Evolutionary conservation across 1,140 invertebrate species (phyloP).

Genomic region (Drosophila takahashii): DNA sequence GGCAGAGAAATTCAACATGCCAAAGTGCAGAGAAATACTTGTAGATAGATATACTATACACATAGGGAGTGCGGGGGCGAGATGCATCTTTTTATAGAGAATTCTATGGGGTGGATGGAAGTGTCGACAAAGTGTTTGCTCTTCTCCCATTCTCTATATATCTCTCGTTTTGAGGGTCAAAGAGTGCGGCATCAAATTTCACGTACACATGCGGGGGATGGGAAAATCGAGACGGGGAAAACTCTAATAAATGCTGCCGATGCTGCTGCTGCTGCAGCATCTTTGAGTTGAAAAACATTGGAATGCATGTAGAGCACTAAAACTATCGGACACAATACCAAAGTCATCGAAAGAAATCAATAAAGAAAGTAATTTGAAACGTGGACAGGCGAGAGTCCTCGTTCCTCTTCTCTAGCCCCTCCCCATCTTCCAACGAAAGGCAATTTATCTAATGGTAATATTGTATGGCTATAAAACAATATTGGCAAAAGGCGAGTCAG

Average conservation of each 20-base stretch:
- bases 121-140: conserved; percentile 71
- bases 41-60: conserved; percentile 3
- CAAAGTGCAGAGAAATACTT: conserved; percentile 19
- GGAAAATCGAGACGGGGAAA: conserved; percentile 4
- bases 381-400: conserved; percentile 36
- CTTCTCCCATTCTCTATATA: conserved; percentile 15
- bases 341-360: conserved; percentile 67
- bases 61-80: conserved; percentile 12
- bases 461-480: conserved; percentile 82
- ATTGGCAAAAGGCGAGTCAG: conserved; percentile 75
- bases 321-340: conserved; percentile 50
- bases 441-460: conserved; percentile 83
- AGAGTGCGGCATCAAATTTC: conserved; percentile 57
- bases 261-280: conserved; percentile 5
- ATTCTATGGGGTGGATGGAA: conserved; percentile 33
- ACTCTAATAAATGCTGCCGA: conserved; percentile 26
- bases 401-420: neutral
- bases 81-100: conserved; percentile 66
- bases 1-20: conserved; percentile 39
- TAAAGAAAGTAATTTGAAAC: conserved; percentile 83
- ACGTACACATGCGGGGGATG: conserved; percentile 43
- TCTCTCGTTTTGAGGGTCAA: conserved; percentile 48
- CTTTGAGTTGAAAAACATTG: conserved; percentile 22
- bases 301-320: conserved; percentile 61
- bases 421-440: conserved; percentile 48